Evolutionary conservation across 2,113 vertebrate species (phyloP).

Genomic region (Sialia sialis): DNA sequence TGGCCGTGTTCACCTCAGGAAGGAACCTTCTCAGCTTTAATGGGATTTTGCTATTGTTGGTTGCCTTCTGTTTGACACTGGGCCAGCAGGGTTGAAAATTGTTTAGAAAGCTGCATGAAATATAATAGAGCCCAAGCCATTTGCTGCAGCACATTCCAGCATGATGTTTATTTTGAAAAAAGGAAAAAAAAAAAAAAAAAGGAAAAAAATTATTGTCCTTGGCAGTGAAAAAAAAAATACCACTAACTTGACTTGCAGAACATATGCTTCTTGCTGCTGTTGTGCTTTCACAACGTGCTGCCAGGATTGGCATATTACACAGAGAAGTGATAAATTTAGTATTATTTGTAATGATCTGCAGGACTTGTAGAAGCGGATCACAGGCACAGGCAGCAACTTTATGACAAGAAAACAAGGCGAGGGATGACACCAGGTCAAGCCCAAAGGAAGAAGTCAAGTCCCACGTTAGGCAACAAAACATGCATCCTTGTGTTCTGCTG

Average conservation of each 20-base stretch:
- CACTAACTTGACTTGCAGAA: constrained; percentile 67
- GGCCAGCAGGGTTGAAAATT: constrained; percentile 81
- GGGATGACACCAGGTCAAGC: not conserved
- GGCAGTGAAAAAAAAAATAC: constrained; percentile 67
- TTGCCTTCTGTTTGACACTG: constrained; percentile 92
- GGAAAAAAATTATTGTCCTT: constrained; percentile 80
- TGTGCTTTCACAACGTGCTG: constrained; percentile 66
- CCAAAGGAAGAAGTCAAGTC: not conserved
- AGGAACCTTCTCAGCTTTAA: constrained; percentile 98
- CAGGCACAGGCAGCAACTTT: not conserved
- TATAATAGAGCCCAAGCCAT: constrained; percentile 79
- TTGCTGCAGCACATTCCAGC: constrained; percentile 78
- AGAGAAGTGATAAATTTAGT: constrained; percentile 55
- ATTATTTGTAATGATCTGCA: constrained; percentile 52
- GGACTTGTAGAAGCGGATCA: constrained; percentile 21
- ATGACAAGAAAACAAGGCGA: not conserved
- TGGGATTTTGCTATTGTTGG: constrained; percentile 96
- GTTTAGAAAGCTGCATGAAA: constrained; percentile 84
- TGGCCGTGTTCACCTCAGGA: constrained; percentile 93
- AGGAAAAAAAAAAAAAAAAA: constrained; percentile 25
- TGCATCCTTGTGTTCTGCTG: accelerated
- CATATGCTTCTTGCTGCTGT: constrained; percentile 69
- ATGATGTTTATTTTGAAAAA: constrained; percentile 76
- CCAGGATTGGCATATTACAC: constrained; percentile 46
- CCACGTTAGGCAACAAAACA: not conserved